Conservation (phyloP, 2,888 invertebrate species). For the Sympetrum striolatum region DNA sequence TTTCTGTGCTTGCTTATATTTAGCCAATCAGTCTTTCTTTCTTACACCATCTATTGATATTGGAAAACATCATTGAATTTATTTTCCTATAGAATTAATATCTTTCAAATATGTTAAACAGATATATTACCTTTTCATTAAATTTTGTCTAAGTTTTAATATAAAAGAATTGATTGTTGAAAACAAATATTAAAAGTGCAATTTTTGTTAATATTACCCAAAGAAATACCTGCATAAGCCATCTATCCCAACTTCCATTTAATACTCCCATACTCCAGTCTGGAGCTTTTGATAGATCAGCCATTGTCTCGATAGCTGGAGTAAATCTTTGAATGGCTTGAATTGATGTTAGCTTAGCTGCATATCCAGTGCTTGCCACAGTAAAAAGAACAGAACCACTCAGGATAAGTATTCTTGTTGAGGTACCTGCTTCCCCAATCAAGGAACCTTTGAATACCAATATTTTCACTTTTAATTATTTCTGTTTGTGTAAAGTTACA, state of each 20-base stretch:
- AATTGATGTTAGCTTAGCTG: constrained; percentile 21
- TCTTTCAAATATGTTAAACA: too few species aligned
- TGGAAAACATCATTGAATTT: too few species aligned
- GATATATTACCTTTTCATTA: too few species aligned
- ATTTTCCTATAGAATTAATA: too few species aligned
- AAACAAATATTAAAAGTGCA: neutral
- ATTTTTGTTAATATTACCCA: neutral
- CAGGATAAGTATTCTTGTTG: neutral
- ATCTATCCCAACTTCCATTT: constrained; percentile 29
- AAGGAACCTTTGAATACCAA: neutral
- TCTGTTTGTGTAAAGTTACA: too few species aligned
- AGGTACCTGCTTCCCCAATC: neutral
- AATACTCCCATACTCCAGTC: constrained; percentile 14
- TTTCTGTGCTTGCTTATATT: too few species aligned
- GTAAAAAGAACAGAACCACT: constrained; percentile 20
- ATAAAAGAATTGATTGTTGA: too few species aligned
- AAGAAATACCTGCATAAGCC: constrained; percentile 4
- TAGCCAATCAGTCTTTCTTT: too few species aligned
- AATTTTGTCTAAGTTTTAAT: too few species aligned
- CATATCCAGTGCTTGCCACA: constrained; percentile 23
- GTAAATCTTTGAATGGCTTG: constrained; percentile 11
- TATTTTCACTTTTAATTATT: neutral
- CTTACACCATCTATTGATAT: too few species aligned
- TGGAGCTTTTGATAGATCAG: neutral
- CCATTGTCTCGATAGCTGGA: neutral